Base-by-base conservation (phyloP, 2,888 invertebrate genomes). In the Monopis laevigella region DNA sequence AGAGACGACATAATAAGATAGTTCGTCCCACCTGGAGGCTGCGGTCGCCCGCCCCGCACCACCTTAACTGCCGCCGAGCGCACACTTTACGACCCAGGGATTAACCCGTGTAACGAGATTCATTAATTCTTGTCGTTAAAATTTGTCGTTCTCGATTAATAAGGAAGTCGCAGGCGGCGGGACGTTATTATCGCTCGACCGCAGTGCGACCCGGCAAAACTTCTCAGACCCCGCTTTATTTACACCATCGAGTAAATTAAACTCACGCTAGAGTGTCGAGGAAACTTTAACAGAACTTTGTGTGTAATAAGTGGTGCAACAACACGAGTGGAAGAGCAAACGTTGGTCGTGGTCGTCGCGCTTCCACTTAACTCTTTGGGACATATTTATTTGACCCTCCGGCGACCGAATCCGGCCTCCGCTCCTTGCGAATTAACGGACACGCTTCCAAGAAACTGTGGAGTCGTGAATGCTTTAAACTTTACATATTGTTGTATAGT, bases 121-220 rank as follows among this genome's bases (percentile, higher is more conserved):
- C 82, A 81, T 82, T 82, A 82, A 81, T 82, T 81, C 80, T 78
- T 82, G 82, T 82, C 82, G 82, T 82, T 82, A 82, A 82, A 82
- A 82, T 82, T 82, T 81, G 82, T 82, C 80, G 82, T 81, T 77
- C 78, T 75, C 82, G 77, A 82, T 82, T 82, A 82, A 82, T 82
- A 82, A 82, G 78, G 77, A 77, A 70, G 73, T 66, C 73, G 67
- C 67, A 61, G 62, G 63, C 60, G 65, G 65, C 60, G 62, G 62
- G 58, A 72, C 72, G 75, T 80, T 80, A 80, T 80, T 80, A 75
- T 74, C 77, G 68, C 65, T 66, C 62, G 72, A 73, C 78, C 77
- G 62, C 64, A 65, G 70, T 30, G 34, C 32, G 26, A 34, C 41
- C 41, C 72, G 32, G 58, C 65, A 63, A 67, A 78, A 77, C 78